A percentile compares a stretch with the other conserved stretches of the same genome.
Evolutionary conservation across 2,797 vertebrate species (phyloP).

Genomic region (Hirundo rustica): DNA sequence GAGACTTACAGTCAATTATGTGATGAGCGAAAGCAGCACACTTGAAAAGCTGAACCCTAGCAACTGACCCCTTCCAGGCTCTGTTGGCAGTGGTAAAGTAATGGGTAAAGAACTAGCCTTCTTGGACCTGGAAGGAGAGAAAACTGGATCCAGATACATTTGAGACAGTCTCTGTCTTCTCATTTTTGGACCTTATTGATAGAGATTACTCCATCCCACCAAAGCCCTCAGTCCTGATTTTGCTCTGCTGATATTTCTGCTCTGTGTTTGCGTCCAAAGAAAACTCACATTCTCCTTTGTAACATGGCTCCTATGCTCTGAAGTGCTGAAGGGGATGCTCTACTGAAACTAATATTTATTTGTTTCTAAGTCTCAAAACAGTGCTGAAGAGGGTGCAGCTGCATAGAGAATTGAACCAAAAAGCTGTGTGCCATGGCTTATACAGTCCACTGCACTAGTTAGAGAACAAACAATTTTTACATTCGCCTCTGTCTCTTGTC

Average conservation of each 20-base stretch:
- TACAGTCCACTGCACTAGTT: not conserved
- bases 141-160: not conserved
- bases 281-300: not conserved
- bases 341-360: not conserved
- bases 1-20: not conserved
- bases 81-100: not conserved
- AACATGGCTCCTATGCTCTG: not conserved
- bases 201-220: not conserved
- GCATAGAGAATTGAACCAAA: conserved; percentile 11
- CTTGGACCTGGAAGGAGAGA: not conserved
- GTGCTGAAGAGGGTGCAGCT: not conserved
- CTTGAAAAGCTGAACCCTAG: not conserved
- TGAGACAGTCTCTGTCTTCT: not conserved
- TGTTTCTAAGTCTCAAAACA: not conserved
- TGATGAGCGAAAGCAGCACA: not conserved
- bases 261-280: not conserved
- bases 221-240: not conserved
- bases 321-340: not conserved
- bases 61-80: not conserved
- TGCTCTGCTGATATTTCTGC: not conserved
- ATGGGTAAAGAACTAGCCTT: not conserved
- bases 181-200: not conserved
- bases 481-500: not conserved
- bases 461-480: not conserved
- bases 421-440: not conserved